Base-by-base conservation (phyloP, 2,888 invertebrate genomes). In the Perdita meconis region DNA sequence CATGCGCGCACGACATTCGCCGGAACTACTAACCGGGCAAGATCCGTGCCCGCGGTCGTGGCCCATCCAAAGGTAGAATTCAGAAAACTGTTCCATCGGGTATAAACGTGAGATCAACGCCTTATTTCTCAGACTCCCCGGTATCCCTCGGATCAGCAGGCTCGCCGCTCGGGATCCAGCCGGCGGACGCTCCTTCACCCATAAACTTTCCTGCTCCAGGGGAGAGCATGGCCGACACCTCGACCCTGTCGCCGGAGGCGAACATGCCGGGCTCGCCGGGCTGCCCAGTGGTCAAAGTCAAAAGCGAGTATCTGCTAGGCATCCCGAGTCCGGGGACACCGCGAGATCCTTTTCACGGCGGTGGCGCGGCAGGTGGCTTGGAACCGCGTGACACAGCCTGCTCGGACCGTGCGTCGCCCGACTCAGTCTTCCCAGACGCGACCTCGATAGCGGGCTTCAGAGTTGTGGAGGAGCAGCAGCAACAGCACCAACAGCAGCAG, bases 211-310 rank as follows among this genome's bases (percentile, higher is more conserved):
- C 91, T 91, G 90, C 91, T 89, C 90, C 95, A 96, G 96, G 96
- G 94, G 97, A 97, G 94, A 97, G 97, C 93, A 96, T 97, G 94
- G 97, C 97, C 93, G 97, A 97, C 94, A 97, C 97, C 93, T 97
- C 97, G 93, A 97, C 97, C 92, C 97, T 97, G 92, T 97, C 97
- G 92, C 97, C 97, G 93, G 97, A 97, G 94, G 97, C 97, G 93
- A 94, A 95, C 90, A 96, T 96, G 93, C 97, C 97, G 92, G 95
- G 96, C 93, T 97, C 97, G 92, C 97, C 97, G 92, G 92, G 91
- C 88, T 92, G 92, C 88, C 90, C 91, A 66, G 88, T 90, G 88
- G 88, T 92, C 89, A 92, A 91, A 88, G 91, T 92, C 69, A 92
- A 92, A 83, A 92, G 87, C 85, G 92, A 92, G 87, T 92, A 90